Conservation (phyloP, 2,113 vertebrate species). For the Xiphophorus hellerii region DNA sequence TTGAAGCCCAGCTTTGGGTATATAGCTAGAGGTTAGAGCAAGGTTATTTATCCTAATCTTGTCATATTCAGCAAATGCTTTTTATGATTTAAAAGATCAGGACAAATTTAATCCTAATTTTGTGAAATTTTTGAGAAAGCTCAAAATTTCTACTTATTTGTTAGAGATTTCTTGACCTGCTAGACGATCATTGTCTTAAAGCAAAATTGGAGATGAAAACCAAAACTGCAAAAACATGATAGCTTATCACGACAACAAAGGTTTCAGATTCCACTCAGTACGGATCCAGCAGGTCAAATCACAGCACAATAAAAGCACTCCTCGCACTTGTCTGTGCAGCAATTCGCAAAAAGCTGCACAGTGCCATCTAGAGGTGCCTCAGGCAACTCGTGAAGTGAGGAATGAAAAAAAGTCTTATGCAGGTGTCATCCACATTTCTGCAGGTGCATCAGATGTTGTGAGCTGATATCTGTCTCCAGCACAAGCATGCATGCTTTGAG, state of each 20-base stretch:
- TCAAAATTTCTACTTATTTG: slow-evolving; percentile 37
- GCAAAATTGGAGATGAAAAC: slow-evolving; percentile 67
- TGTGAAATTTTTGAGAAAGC: slow-evolving; percentile 14
- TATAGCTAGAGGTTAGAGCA: slow-evolving; percentile 62
- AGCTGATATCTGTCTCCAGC: slow-evolving; percentile 53
- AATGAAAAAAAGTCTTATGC: slow-evolving; percentile 1
- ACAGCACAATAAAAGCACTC: slow-evolving; percentile 14
- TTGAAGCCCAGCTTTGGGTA: slow-evolving; percentile 52
- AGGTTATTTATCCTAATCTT: slow-evolving; percentile 60
- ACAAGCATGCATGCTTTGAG: slow-evolving; percentile 36
- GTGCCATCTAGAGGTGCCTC: slow-evolving; percentile 80
- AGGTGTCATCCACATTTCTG: slow-evolving; percentile 66
- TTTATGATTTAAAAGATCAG: slow-evolving; percentile 35
- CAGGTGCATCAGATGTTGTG: slow-evolving; percentile 72
- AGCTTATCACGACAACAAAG: slow-evolving; percentile 70
- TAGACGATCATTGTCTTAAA: slow-evolving; percentile 43
- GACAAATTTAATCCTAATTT: slow-evolving; percentile 19
- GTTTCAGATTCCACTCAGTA: slow-evolving; percentile 66
- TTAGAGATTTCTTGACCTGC: slow-evolving; percentile 59
- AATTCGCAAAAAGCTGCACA: slow-evolving; percentile 71
- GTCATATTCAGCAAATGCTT: slow-evolving; percentile 15
- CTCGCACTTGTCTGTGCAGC: neutral
- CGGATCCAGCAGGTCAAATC: slow-evolving; percentile 39
- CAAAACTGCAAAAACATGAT: slow-evolving; percentile 59
- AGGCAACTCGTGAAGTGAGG: slow-evolving; percentile 4